A percentile compares a stretch with the other conserved stretches of the same genome.
Evolutionary conservation across 2,888 invertebrate species (phyloP).

Genomic region (Leptinotarsa tumamoca): DNA sequence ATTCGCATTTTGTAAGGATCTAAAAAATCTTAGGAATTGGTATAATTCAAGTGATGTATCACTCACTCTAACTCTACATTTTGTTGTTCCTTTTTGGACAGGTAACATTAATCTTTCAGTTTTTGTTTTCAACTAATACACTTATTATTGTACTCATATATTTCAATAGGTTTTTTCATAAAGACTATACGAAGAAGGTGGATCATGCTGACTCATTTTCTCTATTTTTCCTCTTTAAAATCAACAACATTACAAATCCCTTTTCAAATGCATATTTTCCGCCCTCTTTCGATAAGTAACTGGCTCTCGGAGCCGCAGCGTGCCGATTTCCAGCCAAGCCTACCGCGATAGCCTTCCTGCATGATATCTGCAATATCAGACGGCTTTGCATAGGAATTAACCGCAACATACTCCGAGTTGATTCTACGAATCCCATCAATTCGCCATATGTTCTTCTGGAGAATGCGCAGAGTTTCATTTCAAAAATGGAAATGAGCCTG

Average conservation of each 20-base stretch:
- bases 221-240: neutral
- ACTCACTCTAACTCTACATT: too few relatives aligned
- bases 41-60: too few relatives aligned
- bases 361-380: slow-evolving; percentile 48
- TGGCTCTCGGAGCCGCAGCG: neutral
- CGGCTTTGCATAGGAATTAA: slow-evolving; percentile 14
- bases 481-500: slow-evolving; percentile 27
- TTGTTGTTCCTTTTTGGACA: too few relatives aligned
- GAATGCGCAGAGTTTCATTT: slow-evolving; percentile 26
- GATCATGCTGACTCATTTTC: neutral
- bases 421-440: slow-evolving; percentile 34
- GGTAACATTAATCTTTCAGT: too few relatives aligned
- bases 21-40: too few relatives aligned
- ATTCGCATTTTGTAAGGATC: too few relatives aligned
- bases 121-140: too few relatives aligned
- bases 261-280: neutral
- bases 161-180: too few relatives aligned
- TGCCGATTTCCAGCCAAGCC: slow-evolving; percentile 30
- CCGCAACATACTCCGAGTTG: slow-evolving; percentile 11
- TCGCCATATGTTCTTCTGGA: neutral
- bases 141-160: too few relatives aligned
- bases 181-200: too few relatives aligned
- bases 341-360: slow-evolving; percentile 42
- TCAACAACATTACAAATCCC: neutral
- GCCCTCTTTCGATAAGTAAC: slow-evolving; percentile 4